phyloP scores from a whole-genome alignment of 2,113 vertebrate species.

The Brienomyrus brachyistius region DNA sequence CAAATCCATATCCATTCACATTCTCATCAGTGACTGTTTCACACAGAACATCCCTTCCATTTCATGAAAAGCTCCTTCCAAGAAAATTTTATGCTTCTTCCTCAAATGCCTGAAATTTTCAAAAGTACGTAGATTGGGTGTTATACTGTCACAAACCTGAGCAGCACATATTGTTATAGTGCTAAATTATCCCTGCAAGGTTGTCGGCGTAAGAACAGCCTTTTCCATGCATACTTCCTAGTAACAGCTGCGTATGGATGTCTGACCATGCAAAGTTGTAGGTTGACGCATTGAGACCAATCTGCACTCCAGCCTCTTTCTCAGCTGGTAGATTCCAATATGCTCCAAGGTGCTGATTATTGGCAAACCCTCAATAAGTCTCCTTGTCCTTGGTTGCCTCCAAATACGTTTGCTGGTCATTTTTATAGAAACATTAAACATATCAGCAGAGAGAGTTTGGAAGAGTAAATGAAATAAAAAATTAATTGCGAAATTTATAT shows the following conservation, averaged over 20 bases:
- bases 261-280: neutral
- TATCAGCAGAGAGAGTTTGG: neutral
- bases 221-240: neutral
- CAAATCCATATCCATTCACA: neutral
- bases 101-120: neutral
- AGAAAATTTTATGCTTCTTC: neutral
- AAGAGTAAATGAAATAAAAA: neutral
- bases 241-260: neutral
- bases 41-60: neutral
- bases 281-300: neutral
- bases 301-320: neutral
- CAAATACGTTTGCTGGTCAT: neutral
- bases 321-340: neutral
- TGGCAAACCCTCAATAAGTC: conserved; percentile 9
- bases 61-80: neutral
- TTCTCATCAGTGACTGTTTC: neutral
- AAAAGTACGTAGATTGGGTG: neutral
- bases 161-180: neutral
- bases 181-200: neutral
- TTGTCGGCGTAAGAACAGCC: neutral
- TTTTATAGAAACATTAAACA: neutral
- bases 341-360: conserved; percentile 8
- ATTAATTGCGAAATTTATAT: neutral
- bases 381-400: neutral
- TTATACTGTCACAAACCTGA: neutral